These are phyloP conservation scores for Hypolimnas misippus DNA, from an alignment of 2,888 invertebrate species.

Conservation along the genomic window DNA sequence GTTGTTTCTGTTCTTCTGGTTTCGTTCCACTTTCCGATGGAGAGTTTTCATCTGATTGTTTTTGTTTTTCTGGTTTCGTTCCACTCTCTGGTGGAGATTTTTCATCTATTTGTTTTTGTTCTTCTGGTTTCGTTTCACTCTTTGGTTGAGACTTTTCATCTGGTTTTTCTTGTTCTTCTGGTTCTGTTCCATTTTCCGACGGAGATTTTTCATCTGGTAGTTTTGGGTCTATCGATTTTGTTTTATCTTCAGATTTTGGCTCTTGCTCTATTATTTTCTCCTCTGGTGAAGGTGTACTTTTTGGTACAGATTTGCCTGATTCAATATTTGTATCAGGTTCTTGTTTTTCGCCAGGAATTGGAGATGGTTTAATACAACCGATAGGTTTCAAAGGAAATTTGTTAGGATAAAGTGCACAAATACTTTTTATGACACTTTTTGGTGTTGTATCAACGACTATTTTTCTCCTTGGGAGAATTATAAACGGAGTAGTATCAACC, in stretches of 20 bases:
- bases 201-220: background rate
- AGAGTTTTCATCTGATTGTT: background rate
- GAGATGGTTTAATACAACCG: constrained; percentile 36
- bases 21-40: background rate
- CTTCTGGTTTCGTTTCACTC: background rate
- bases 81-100: background rate
- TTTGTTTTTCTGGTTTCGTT: background rate
- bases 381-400: constrained; percentile 27
- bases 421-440: constrained; percentile 36
- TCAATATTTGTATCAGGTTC: background rate
- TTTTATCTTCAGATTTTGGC: background rate
- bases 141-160: background rate
- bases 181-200: background rate
- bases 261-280: background rate
- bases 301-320: background rate
- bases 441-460: constrained; percentile 28
- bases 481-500: constrained; percentile 38
- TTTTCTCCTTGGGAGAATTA: constrained; percentile 37
- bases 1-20: background rate
- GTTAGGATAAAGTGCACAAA: constrained; percentile 37
- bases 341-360: constrained; percentile 20
- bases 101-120: background rate
- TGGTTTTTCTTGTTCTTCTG: background rate
- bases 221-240: background rate
- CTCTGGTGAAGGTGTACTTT: background rate